These are phyloP conservation scores for Vulpes lagopus DNA, from an alignment of 2,113 vertebrate genomes.

Conservation along the genomic window DNA sequence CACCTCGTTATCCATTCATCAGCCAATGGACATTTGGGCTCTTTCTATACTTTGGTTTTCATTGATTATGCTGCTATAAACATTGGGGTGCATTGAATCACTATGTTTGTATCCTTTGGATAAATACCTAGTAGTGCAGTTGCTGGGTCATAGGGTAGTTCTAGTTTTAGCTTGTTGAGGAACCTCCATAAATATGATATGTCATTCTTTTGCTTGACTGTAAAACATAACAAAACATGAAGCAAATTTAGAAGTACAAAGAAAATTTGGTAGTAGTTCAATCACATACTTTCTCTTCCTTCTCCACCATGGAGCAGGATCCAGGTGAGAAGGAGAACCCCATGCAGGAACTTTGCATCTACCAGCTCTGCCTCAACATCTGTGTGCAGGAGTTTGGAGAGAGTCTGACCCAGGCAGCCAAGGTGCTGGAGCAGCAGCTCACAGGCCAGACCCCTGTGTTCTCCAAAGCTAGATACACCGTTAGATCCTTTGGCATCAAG, in stretches of 20 bases:
- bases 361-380: slow-evolving; percentile 98
- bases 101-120: too few species aligned
- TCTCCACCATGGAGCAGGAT: not conserved
- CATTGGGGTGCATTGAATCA: too few species aligned
- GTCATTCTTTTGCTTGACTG: not conserved
- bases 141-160: too few species aligned
- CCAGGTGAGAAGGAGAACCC: not conserved
- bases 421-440: slow-evolving; percentile 91
- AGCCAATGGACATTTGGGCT: too few species aligned
- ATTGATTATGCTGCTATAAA: too few species aligned
- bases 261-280: not conserved
- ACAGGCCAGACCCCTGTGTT: slow-evolving; percentile 92
- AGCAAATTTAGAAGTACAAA: not conserved
- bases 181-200: not conserved
- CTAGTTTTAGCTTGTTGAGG: too few species aligned
- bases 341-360: slow-evolving; percentile 90
- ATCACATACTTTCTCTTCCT: not conserved
- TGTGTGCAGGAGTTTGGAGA: slow-evolving; percentile 98
- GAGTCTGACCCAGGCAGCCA: slow-evolving; percentile 95
- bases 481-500: slow-evolving; percentile 96
- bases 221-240: not conserved
- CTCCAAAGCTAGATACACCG: slow-evolving; percentile 97
- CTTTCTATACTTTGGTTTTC: too few species aligned
- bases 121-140: too few species aligned
- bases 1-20: too few species aligned